Evolutionary conservation across 2,797 vertebrate genomes (phyloP), one percentile per base, ranked within the genome.

Genomic region (Gymnocypris eckloni): DNA sequence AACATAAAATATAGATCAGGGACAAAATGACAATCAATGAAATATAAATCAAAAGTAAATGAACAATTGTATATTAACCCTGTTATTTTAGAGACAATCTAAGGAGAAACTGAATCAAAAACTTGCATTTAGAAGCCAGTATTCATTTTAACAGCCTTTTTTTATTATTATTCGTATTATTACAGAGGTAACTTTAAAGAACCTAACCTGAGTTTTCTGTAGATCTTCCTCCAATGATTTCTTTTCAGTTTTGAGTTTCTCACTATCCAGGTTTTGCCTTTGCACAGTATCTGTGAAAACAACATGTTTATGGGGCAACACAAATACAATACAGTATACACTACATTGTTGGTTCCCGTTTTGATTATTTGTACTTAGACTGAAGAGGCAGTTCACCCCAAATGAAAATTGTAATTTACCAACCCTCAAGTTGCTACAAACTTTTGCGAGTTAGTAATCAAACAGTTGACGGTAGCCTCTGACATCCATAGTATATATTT

Each of bases 181-280:
- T 25, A 69, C 18, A 50, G 18, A 22, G 39, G 16, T 20, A 66
- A 41, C 2, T 54, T 25, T 4, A n/a, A 73, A 43, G 28, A 79
- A 59, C 6, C 87, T 90, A 87, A 96, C 96, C 93, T 93, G 96
- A 41, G 95, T 94, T 91, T 95, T 93, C 88, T 96, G 96, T 56
- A 98, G 91, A 85, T 97, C 92, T 13, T 96, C 96, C 91, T 98
- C 97, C 72, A 98, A 91, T 22, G 90, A 88, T 25, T 95, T 95
- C 90, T 96, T 99, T 90, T 97, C 97, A 77, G 90, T 94, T 89
- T 92, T 96, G 82, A 99, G 90, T 78, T 94, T 94, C 70, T 92
- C 94, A 88, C 96, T 96, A 90, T 98, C 96, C 82, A 95, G 93
- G 1, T 86, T 93, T 85, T 96, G 96, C 78, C 93, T 95, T 90